A percentile compares a stretch with the other conserved stretches of the same genome.
These are phyloP conservation scores for Garrulus glandarius DNA, from an alignment of 2,797 vertebrate species.

Conservation along the genomic window DNA sequence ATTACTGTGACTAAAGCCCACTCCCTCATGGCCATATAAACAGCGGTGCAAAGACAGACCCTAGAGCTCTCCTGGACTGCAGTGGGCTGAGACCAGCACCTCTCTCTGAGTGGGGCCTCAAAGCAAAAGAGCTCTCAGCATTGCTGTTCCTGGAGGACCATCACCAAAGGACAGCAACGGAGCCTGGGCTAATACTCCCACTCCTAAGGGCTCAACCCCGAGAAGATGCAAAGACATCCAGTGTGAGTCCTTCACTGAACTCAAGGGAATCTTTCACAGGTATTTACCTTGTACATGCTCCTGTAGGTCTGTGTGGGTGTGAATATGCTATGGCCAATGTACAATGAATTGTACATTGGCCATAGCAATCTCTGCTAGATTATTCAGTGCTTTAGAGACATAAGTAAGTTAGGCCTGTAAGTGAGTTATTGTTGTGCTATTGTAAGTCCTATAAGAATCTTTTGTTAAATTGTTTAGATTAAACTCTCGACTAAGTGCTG, in stretches of 20 bases:
- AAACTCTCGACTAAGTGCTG: neutral
- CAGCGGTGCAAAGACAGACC: neutral
- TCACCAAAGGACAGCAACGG: too few species aligned
- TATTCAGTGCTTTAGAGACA: neutral
- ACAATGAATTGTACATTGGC: too few species aligned
- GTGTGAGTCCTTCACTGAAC: neutral
- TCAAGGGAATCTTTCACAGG: neutral
- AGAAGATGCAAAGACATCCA: neutral
- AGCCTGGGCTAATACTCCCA: neutral
- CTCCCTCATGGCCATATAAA: fast-evolving
- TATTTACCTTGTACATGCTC: neutral
- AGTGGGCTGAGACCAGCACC: neutral
- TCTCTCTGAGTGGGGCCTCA: neutral
- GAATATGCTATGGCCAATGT: neutral
- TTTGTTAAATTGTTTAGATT: neutral
- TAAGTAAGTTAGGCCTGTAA: neutral
- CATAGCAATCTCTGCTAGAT: neutral
- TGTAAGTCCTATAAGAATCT: neutral
- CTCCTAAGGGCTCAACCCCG: neutral
- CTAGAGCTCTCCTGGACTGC: neutral
- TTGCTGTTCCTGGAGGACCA: neutral
- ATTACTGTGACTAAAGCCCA: neutral
- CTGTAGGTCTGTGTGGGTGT: neutral
- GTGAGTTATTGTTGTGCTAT: neutral
- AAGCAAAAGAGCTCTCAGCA: neutral